Evolutionary conservation across 30 jellyfish, hydroid and myxozoan species (phyloP).

Genomic region (Hydractinia symbiolongicarpus): DNA sequence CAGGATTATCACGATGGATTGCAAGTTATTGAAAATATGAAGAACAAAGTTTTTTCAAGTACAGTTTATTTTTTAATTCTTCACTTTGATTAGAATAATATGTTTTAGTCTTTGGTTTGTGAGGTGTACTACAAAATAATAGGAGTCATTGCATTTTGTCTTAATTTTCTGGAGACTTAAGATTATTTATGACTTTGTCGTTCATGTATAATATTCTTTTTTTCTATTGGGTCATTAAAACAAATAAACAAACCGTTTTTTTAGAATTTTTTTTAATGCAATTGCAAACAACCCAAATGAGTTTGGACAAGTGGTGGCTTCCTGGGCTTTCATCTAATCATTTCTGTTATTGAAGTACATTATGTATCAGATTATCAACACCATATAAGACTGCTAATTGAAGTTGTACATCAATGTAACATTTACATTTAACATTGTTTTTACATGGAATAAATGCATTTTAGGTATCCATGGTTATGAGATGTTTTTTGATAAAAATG

Average conservation of each 20-base stretch:
- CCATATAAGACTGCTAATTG: too few relatives aligned
- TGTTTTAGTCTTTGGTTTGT: not conserved
- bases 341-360: too few relatives aligned
- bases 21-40: slow-evolving; percentile 33
- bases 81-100: not conserved
- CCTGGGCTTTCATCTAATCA: too few relatives aligned
- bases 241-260: not conserved
- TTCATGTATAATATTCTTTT: too few relatives aligned
- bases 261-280: not conserved
- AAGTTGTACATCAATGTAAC: too few relatives aligned
- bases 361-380: too few relatives aligned
- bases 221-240: not conserved
- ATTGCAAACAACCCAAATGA: too few relatives aligned
- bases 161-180: too few relatives aligned
- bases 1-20: slow-evolving; percentile 31
- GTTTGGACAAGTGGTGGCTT: too few relatives aligned
- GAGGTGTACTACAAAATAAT: too few relatives aligned
- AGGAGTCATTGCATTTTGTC: too few relatives aligned
- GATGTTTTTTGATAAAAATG: slow-evolving; percentile 40
- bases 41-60: slow-evolving; percentile 47
- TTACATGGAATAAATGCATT: not conserved
- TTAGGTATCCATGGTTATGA: slow-evolving; percentile 75
- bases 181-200: too few relatives aligned
- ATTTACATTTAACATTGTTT: not conserved
- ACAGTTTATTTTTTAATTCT: slow-evolving; percentile 10